Conservation (phyloP, 2,888 invertebrate genomes). For the Nomada ruficornis region DNA sequence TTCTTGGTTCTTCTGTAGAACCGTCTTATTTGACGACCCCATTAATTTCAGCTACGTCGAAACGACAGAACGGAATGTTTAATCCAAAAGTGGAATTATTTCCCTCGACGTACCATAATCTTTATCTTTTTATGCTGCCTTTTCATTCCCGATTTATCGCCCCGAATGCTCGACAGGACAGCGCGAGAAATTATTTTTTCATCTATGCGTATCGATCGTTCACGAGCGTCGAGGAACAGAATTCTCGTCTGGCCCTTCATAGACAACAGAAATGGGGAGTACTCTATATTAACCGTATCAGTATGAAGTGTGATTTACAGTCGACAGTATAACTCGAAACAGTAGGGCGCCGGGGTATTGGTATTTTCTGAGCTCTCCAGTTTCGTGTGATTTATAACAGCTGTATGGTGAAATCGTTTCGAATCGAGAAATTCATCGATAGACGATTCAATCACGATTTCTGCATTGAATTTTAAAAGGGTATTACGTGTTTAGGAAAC, state of each 20-base stretch:
- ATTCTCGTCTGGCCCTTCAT: constrained; percentile 14
- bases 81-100: background rate
- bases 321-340: constrained; percentile 34
- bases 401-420: constrained; percentile 27
- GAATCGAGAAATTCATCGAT: background rate
- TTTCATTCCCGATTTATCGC: constrained; percentile 35
- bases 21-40: constrained; percentile 20
- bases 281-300: constrained; percentile 55
- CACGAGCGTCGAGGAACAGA: background rate
- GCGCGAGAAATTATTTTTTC: constrained; percentile 31
- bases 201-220: constrained; percentile 38
- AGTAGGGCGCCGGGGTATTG: constrained; percentile 31
- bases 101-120: background rate
- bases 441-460: background rate
- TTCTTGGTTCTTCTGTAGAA: background rate
- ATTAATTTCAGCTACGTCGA: constrained; percentile 45
- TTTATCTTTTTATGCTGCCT: background rate
- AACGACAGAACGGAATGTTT: background rate
- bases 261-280: constrained; percentile 27
- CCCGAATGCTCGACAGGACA: background rate
- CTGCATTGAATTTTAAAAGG: background rate
- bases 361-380: constrained; percentile 49
- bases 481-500: background rate
- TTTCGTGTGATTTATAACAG: constrained; percentile 50
- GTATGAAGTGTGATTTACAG: constrained; percentile 54